Percentiles rank a stretch among this genome's conserved stretches.
These are phyloP conservation scores for Pelagia noctiluca DNA, from an alignment of 30 jellyfish, hydroid and myxozoan genomes.

Conservation along the genomic window DNA sequence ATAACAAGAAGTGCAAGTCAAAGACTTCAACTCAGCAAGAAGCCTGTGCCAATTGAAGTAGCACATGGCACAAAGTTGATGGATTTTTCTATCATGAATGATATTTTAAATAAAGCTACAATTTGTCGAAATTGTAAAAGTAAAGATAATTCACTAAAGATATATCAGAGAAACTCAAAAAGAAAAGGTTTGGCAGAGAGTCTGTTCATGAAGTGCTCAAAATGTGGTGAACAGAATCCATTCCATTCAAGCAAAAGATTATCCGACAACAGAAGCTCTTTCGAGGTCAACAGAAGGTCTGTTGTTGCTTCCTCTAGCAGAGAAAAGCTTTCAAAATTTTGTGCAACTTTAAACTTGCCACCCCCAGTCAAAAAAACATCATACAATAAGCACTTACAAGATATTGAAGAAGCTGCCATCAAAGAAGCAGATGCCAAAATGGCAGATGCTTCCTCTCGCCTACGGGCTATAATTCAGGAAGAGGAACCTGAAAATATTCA, in stretches of 20 bases:
- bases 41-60: too few species aligned
- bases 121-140: not conserved
- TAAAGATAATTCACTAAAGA: not conserved
- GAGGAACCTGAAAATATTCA: too few species aligned
- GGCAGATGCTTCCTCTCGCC: not conserved
- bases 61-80: not conserved
- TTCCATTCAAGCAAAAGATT: not conserved
- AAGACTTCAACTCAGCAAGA: too few species aligned
- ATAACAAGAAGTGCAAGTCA: too few species aligned
- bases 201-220: not conserved
- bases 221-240: not conserved
- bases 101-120: not conserved
- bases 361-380: not conserved
- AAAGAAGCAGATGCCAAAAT: not conserved
- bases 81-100: not conserved
- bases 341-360: not conserved
- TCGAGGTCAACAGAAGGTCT: not conserved
- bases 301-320: not conserved
- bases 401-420: not conserved
- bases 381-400: not conserved
- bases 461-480: too few species aligned
- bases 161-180: not conserved
- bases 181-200: constrained; percentile 4
- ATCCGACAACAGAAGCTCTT: not conserved
- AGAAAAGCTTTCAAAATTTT: not conserved